Percentiles rank a stretch among this genome's conserved stretches.
phyloP scores from a whole-genome alignment of 2,797 vertebrate species.

The Sebastes glaucus region DNA sequence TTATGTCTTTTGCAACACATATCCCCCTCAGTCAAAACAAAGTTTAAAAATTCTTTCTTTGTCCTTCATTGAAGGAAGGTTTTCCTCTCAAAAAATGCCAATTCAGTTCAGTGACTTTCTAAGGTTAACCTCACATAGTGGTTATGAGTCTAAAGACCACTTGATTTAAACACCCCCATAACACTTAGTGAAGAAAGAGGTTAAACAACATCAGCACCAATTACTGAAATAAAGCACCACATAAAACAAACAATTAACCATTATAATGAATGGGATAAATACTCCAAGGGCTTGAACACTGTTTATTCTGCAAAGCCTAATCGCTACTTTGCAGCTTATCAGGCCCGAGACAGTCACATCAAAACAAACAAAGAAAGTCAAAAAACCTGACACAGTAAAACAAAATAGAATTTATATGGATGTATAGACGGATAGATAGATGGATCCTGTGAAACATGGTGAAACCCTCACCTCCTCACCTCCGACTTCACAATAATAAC shows the following conservation, averaged over 20 bases:
- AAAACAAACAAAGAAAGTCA: conserved; percentile 56
- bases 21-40: background rate
- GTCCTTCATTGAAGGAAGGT: background rate
- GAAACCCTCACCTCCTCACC: background rate
- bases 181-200: background rate
- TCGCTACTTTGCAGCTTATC: conserved; percentile 23
- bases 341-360: background rate
- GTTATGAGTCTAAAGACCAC: background rate
- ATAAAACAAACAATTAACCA: background rate
- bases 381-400: background rate
- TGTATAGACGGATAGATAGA: background rate
- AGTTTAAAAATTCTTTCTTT: background rate
- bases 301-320: conserved; percentile 40
- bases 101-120: background rate
- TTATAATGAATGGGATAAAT: conserved; percentile 7
- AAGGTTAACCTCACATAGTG: background rate
- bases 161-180: background rate
- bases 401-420: background rate
- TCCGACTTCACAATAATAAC: background rate
- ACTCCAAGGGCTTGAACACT: conserved; percentile 3
- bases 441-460: no score
- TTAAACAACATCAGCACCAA: background rate
- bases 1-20: conserved; percentile 4
- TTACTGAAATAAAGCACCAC: background rate
- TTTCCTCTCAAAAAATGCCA: background rate